Evolutionary conservation across 2,797 vertebrate genomes (phyloP), one percentile per base, ranked within the genome.

Genomic region (Lindbergichthys nudifrons): DNA sequence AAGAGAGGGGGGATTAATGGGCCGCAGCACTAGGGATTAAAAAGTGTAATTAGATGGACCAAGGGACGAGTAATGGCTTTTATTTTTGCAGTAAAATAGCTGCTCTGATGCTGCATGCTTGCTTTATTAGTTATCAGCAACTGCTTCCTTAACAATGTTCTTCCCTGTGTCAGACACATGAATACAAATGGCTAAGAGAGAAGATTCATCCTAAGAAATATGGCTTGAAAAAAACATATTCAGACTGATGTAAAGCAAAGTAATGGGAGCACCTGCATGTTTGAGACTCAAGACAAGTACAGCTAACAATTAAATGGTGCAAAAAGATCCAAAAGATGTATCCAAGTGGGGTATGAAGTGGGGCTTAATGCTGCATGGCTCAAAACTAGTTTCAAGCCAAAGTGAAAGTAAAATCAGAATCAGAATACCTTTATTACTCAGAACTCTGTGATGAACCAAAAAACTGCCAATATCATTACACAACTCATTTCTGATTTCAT

Each of bases 41-140:
- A 76, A 79, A 70, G 69, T 66, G 46, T 80, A 87, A 91, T 89
- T 84, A 78, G 67, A 90, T 26, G 82, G 74, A 54, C 78, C 69
- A 72, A 51, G 65, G 63, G 62, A 77, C 77, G 57, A 75, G 58
- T 77, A 63, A 64, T 73, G 58, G 26, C 15, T 71, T 82, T 87
- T 56, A 63, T 68, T 83, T 5, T 67, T 52, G 26, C 42, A 82
- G 48, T 63, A 43, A 71, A 83, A 82, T 15, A 78, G 52, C 72
- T 77, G 70, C 41, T 75, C 54, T 52, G 75, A 42, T 78, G 73
- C 30, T 54, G 39, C 46, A 54, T 84, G 75, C 73, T 61, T 58
- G 50, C 45, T 74, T 79, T 46, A 81, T 78, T 72, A 65, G 64
- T 60, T 65, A 72, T 61, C 57, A 45, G 51, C 63, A 56, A 45